Conservation (phyloP, 1,140 invertebrate species). For the Polyergus mexicanus region DNA sequence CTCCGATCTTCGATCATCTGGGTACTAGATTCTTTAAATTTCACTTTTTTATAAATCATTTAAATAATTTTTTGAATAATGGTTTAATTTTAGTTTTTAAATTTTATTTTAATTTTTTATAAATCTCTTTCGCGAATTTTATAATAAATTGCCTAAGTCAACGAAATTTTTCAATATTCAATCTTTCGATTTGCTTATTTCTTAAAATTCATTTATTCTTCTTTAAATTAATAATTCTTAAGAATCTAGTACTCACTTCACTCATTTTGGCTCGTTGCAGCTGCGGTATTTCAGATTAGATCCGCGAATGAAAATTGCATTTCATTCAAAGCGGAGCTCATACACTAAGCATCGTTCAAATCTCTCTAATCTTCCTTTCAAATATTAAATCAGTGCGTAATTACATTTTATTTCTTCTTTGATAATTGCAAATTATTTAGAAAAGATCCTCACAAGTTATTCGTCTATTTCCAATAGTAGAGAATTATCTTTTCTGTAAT, state of each 20-base stretch:
- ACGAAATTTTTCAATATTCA: not conserved
- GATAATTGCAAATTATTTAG: not conserved
- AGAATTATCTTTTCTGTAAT: not conserved
- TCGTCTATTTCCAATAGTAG: not conserved
- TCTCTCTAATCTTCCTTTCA: slow-evolving; percentile 18
- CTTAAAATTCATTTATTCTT: not conserved
- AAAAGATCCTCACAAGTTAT: not conserved
- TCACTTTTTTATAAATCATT: slow-evolving; percentile 16
- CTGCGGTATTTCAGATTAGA: slow-evolving; percentile 40
- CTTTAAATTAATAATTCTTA: slow-evolving; percentile 2
- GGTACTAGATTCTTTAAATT: slow-evolving; percentile 30
- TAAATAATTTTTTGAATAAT: not conserved
- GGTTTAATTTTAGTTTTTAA: not conserved
- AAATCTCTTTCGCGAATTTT: not conserved
- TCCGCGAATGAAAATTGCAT: slow-evolving; percentile 30
- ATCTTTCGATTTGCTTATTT: not conserved
- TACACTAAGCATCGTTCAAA: slow-evolving; percentile 26
- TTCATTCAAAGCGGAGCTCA: slow-evolving; percentile 9
- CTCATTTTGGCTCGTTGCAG: slow-evolving; percentile 31
- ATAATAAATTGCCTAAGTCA: slow-evolving; percentile 6
- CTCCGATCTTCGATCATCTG: slow-evolving; percentile 40
- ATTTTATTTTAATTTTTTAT: not conserved
- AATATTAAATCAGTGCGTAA: slow-evolving; percentile 4
- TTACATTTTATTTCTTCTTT: not conserved
- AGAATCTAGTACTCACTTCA: slow-evolving; percentile 35